These are phyloP conservation scores for Apomyelois bistriatella DNA, from an alignment of 2,888 invertebrate species.

Conservation along the genomic window DNA sequence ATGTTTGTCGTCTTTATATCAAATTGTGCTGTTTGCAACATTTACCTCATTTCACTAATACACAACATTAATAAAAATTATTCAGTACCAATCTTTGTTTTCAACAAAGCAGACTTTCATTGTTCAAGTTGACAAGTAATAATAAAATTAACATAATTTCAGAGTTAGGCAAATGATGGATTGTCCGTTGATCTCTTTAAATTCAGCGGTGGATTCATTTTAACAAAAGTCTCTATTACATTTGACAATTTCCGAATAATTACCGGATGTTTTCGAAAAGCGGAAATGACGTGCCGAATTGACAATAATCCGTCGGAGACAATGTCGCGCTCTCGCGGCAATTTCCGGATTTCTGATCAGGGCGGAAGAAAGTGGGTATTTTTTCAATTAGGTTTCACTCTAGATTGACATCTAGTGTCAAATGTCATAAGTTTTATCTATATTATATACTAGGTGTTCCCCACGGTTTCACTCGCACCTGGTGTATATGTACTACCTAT, in stretches of 20 bases:
- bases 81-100: neutral
- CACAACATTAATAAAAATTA: no score
- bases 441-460: no score
- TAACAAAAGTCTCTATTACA: conserved; percentile 45
- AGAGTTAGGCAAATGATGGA: conserved; percentile 17
- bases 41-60: no score
- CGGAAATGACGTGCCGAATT: conserved; percentile 69
- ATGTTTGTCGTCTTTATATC: no score
- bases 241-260: conserved; percentile 67
- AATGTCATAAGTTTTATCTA: no score
- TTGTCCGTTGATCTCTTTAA: conserved; percentile 26
- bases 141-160: conserved; percentile 12
- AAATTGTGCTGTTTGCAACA: no score
- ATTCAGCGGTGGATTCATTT: conserved; percentile 44
- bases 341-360: conserved; percentile 59
- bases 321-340: conserved; percentile 60
- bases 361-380: conserved; percentile 3
- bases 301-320: conserved; percentile 65
- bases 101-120: neutral
- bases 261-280: conserved; percentile 61
- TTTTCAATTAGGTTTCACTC: neutral
- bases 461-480: no score
- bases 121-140: conserved; percentile 3
- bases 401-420: no score
- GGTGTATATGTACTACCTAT: no score